Base-by-base conservation (phyloP, 2,888 invertebrate genomes). In the Protonemura montana region DNA sequence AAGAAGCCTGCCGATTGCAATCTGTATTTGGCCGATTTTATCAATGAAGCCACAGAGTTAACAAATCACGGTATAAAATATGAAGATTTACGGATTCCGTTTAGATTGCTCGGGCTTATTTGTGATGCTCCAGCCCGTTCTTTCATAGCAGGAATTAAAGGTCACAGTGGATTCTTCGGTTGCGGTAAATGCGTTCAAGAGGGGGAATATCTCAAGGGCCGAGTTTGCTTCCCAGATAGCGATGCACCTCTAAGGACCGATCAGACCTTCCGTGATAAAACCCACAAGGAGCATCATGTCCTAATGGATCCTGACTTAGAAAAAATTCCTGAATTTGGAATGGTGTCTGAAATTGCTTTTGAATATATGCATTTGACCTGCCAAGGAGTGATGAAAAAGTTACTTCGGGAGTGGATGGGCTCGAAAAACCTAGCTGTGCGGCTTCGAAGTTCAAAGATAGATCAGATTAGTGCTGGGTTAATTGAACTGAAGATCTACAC, bases 91-190 rank as follows among this genome's bases (percentile, higher is more conserved):
- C 28, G 25, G 0, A 86, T 84, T 86, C 25, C 29, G 0, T 13
- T 88, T 25, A 80, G 78, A 7, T 77, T 88, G 1, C 59, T 83
- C 80, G 29, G 81, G 29, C 80, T 88, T 59, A 87, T 88, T 59
- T 82, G 85, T 42, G 88, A 88, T 87, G 88, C 88, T 59, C 88
- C 88, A 1, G 88, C 88, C 13, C 25, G 87, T 76, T 86, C 86
- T 59, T 88, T 87, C 78, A 41, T 88, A 13, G 86, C 87, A 80
- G 59, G 86, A 28, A 80, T 85, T 13, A 87, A 85, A 76, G 13
- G 59, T 77, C 86, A 87, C 76, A 87, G 42, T 26, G 86, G 86
- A 0, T 87, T 87, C 86, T 84, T 35, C 82, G 86, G 86, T 0
- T 88, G 88, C 82, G 87, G 87, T 76, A 86, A 88, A n/a, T 88